phyloP scores from a whole-genome alignment of 2,888 invertebrate species.

The Dasysyrphus albostriatus region DNA sequence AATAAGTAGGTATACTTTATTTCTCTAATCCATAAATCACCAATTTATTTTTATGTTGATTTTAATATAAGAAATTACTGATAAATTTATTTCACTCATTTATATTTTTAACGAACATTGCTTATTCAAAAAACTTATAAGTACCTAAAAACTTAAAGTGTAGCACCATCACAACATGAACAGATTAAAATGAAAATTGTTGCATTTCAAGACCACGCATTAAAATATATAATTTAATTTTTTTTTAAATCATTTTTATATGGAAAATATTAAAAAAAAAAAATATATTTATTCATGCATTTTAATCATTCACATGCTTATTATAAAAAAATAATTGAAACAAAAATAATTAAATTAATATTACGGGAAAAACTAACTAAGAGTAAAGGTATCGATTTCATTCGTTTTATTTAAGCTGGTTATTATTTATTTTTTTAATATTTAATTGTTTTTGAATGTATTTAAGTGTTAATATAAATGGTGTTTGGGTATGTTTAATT shows the following conservation, averaged over 20 bases:
- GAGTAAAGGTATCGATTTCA: constrained; percentile 62
- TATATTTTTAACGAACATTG: neutral
- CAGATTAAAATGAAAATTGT: constrained; percentile 1
- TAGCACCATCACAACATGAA: constrained; percentile 42
- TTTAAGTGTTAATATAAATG: neutral
- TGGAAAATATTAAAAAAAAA: constrained; percentile 28
- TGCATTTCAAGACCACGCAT: constrained; percentile 25
- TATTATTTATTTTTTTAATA: constrained; percentile 63
- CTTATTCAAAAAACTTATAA: neutral
- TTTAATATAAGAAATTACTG: neutral
- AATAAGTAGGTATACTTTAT: neutral
- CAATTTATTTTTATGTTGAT: neutral
- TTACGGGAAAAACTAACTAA: constrained; percentile 60
- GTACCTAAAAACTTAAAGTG: constrained; percentile 1
- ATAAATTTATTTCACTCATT: neutral
- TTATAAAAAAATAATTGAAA: neutral
- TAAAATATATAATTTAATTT: neutral
- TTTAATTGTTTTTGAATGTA: constrained; percentile 43
- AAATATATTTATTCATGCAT: constrained; percentile 45
- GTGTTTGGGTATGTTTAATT: neutral
- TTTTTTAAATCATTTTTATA: constrained; percentile 30
- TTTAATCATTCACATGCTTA: constrained; percentile 60
- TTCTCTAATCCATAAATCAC: neutral
- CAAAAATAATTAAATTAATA: constrained; percentile 7
- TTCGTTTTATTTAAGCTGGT: constrained; percentile 70